Evolutionary conservation across 2,113 vertebrate species (phyloP).

Genomic region (Podarcis muralis): DNA sequence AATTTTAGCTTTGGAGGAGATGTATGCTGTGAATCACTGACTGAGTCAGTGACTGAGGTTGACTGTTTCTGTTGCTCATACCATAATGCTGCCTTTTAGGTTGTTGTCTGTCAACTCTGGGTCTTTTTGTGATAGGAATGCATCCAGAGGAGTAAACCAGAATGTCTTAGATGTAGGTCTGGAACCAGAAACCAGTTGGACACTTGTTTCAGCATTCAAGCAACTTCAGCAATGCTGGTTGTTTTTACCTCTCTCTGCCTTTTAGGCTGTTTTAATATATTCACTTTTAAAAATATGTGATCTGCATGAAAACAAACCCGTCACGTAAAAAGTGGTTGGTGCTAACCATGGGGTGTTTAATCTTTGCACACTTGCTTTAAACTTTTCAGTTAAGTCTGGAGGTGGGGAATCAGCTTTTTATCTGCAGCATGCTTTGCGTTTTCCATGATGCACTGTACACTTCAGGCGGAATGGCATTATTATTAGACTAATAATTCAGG

Average conservation of each 20-base stretch:
- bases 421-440: conserved; percentile 8
- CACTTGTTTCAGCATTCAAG: not conserved
- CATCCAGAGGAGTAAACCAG: not conserved
- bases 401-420: not conserved
- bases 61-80: not conserved
- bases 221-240: not conserved
- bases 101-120: not conserved
- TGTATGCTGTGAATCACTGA: not conserved
- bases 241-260: not conserved
- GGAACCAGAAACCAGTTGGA: not conserved
- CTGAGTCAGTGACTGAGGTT: no score
- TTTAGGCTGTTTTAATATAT: not conserved
- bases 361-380: not conserved
- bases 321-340: not conserved
- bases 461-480: conserved; percentile 52
- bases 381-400: not conserved
- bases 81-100: not conserved
- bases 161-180: not conserved
- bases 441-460: not conserved
- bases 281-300: not conserved
- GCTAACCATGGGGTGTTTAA: not conserved
- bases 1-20: not conserved
- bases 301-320: not conserved
- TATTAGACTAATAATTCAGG: conserved; percentile 55
- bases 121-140: not conserved